Base-by-base conservation (phyloP, 2,113 vertebrate genomes). In the Mastomys coucha region DNA sequence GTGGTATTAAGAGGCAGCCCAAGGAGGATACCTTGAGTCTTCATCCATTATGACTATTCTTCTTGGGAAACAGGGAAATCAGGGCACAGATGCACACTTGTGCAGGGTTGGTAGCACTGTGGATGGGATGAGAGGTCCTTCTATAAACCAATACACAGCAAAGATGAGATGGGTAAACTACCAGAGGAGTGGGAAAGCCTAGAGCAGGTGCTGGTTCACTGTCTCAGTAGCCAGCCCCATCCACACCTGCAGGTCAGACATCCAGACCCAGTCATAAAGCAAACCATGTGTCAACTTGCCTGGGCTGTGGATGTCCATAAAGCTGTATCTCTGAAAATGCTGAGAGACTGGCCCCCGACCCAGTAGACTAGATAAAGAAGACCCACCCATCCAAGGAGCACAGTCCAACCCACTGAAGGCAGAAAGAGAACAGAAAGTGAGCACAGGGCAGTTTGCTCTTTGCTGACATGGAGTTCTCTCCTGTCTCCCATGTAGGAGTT, bases 61-160 rank as follows among this genome's bases (percentile, higher is more conserved):
- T 39, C 16, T 88, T 49, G 2, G 20, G 19, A 14, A 60, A 53
- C 28, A 3, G 5, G n/a, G 28, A 33, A 33, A 63, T 84, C 12
- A 72, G n/a, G 31, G 28, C 49, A 58, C 24, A 33, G 51, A 42
- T 33, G 5, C 1, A 9, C 6, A 51, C 24, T 13, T 1, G 1
- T 53, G 9, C 2, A 28, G 14, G 39, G 63, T 51, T n/a, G 4
- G 9, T 31, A 6, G 9, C 6, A 13, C 24, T 16, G 0, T 31
- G 42, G 49, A 45, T 53, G 53, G 49, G 53, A 36, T 2, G 12
- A 7, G 26, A 12, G 49, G 14, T 28, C 24, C 33, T 49, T 78
- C 56, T 45, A 20, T 69, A 28, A 60, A 10, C 33, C 2, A 17
- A 42, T 22, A 28, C 31, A 42, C 0, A 1, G 26, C 39, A 7